Evolutionary conservation across 2,888 invertebrate species (phyloP).

Genomic region (Drosophila limbata): DNA sequence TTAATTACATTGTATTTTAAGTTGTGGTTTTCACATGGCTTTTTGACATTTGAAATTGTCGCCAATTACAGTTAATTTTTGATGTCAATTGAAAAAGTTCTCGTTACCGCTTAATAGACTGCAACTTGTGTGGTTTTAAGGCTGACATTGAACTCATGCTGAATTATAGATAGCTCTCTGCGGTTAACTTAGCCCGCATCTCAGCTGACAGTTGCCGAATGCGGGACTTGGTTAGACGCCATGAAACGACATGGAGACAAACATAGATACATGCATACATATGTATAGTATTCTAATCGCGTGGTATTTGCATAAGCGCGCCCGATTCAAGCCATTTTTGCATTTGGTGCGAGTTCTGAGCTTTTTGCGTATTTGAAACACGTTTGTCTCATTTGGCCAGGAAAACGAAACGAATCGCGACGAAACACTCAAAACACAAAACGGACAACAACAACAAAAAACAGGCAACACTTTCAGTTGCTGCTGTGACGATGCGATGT

Average conservation of each 20-base stretch:
- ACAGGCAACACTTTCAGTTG: constrained; percentile 54
- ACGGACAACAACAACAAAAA: background rate
- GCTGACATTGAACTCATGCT: constrained; percentile 22
- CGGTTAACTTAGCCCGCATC: constrained; percentile 11
- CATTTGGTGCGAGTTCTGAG: constrained; percentile 40
- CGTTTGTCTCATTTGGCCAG: constrained; percentile 77
- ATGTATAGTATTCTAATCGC: constrained; percentile 31
- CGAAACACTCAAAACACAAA: constrained; percentile 22
- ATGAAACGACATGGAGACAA: background rate
- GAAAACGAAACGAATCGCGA: constrained; percentile 56
- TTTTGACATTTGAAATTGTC: constrained; percentile 68
- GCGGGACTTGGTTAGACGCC: constrained; percentile 15
- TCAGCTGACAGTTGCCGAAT: constrained; percentile 3
- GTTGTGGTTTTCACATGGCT: constrained; percentile 65
- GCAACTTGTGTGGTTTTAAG: constrained; percentile 29
- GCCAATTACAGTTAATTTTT: constrained; percentile 64
- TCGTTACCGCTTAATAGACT: constrained; percentile 22
- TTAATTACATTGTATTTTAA: constrained; percentile 33
- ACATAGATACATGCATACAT: background rate
- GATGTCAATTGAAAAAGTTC: constrained; percentile 44
- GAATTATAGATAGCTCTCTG: constrained; percentile 15
- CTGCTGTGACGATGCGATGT: constrained; percentile 43
- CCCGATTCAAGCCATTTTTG: constrained; percentile 52
- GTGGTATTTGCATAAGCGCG: constrained; percentile 73
- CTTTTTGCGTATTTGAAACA: constrained; percentile 69